These are phyloP conservation scores for Cylas formicarius DNA, from an alignment of 1,140 invertebrate species.

Conservation along the genomic window DNA sequence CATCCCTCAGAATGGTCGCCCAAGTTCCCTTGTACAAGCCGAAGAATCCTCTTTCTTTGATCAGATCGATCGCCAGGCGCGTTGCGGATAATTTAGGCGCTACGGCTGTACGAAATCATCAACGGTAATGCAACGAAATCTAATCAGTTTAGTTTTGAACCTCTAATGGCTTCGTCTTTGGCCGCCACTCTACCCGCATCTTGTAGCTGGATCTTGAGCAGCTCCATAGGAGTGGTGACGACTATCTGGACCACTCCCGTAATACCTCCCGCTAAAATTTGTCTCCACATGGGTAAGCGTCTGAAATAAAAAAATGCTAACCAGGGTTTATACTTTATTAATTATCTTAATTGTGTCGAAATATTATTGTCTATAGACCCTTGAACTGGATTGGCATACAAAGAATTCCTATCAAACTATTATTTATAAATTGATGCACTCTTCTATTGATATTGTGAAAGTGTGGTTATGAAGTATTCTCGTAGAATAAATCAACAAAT, in stretches of 20 bases:
- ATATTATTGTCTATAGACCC: too few species aligned
- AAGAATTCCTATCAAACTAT: too few species aligned
- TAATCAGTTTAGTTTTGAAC: slow-evolving; percentile 1
- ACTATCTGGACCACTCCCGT: slow-evolving; percentile 98
- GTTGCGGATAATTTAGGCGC: slow-evolving; percentile 73
- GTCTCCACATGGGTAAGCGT: too few species aligned
- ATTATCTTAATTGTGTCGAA: too few species aligned
- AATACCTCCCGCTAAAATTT: slow-evolving; percentile 89
- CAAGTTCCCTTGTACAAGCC: slow-evolving; percentile 91
- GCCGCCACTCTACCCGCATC: slow-evolving; percentile 85
- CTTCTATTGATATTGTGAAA: too few species aligned
- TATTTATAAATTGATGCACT: too few species aligned
- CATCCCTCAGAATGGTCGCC: slow-evolving; percentile 87
- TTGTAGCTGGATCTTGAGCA: slow-evolving; percentile 98
- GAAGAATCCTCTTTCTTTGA: slow-evolving; percentile 79
- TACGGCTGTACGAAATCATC: slow-evolving; percentile 42
- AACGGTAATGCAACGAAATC: slow-evolving; percentile 24
- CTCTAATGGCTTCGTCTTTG: slow-evolving; percentile 45
- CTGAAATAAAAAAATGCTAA: too few species aligned
- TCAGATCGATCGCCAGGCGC: slow-evolving; percentile 65
- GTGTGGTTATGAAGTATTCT: too few species aligned
- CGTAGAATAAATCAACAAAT: too few species aligned
- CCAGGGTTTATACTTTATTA: too few species aligned
- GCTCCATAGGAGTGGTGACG: slow-evolving; percentile 98
- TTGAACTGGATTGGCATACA: too few species aligned